Base-by-base conservation (phyloP, 1,140 invertebrate genomes). In the Panulirus ornatus region DNA sequence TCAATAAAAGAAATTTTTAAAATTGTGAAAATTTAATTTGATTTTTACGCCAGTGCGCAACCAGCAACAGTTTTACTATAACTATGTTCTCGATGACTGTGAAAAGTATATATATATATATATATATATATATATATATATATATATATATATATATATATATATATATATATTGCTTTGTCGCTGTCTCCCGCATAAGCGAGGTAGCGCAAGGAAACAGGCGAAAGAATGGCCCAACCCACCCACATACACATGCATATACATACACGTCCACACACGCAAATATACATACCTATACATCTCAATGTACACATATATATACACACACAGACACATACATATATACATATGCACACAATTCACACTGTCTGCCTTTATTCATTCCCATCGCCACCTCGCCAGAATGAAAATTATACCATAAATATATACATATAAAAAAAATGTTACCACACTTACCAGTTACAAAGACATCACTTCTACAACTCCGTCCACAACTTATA, bases 251-350 rank as follows among this genome's bases (percentile, higher is more conserved):
- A 30, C 44, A 47, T 22, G 44, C 76, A 42, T 34, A 47, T n/a
- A 42, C 38, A 79, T 27, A 47, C 42, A 76, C 38, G 22, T 42
- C 27, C 30, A 76, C 22, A 19, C 34, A 76, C 11, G 22, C n/a
- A n/a, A n/a, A n/a, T n/a, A n/a, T n/a, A n/a, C n/a, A n/a, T n/a
- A n/a, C n/a, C n/a, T n/a, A n/a, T n/a, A n/a, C n/a, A n/a, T n/a
- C n/a, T n/a, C n/a, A n/a, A n/a, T n/a, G n/a, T n/a, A n/a, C n/a
- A n/a, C 38, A 36, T 22, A 82, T 2, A n/a, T 36, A 54, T 27
- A 54, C 79, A 27, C 19, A 82, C n/a, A 66, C 44, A 83, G n/a
- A 42, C 38, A 83, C 51, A 83, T 19, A 83, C 34, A 83, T 34
- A 83, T 27, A 83, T n/a, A n/a, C n/a, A n/a, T n/a, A n/a, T n/a